Percentiles rank a stretch among this genome's conserved stretches.
These are phyloP conservation scores for Ivindomyrus marchei DNA, from an alignment of 2,113 vertebrate genomes.

Conservation along the genomic window DNA sequence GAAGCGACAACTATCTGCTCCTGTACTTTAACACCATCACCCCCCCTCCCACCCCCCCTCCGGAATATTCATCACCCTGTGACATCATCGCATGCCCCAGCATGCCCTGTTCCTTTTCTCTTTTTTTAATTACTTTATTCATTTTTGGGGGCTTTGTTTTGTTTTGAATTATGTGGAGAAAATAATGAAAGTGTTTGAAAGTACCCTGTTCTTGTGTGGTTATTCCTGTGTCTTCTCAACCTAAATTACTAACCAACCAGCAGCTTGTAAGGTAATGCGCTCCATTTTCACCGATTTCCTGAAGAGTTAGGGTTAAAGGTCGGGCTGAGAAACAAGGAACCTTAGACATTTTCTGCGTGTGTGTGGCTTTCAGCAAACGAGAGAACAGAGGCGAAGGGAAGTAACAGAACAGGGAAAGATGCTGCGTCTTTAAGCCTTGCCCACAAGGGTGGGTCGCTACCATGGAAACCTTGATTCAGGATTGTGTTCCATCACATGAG, in stretches of 20 bases:
- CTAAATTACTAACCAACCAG: not conserved
- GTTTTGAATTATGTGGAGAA: conserved; percentile 46
- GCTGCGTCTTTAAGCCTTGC: conserved; percentile 20
- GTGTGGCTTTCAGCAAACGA: not conserved
- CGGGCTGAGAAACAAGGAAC: not conserved
- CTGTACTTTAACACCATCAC: conserved; percentile 23
- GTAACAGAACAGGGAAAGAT: not conserved
- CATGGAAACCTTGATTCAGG: conserved; percentile 23
- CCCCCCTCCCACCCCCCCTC: not conserved
- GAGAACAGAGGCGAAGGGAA: not conserved
- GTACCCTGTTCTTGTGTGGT: conserved; percentile 35
- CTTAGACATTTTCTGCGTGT: not conserved
- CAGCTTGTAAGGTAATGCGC: not conserved
- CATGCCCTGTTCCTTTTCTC: conserved; percentile 41
- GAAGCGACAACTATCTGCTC: conserved; percentile 18
- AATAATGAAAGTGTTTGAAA: conserved; percentile 52
- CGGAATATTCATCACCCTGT: conserved; percentile 31
- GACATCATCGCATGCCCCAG: conserved; percentile 42
- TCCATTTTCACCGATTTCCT: not conserved
- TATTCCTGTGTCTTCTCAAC: conserved; percentile 24
- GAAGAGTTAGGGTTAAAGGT: not conserved
- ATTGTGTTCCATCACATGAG: conserved; percentile 18
- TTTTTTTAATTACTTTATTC: conserved; percentile 33
- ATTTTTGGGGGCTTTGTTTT: conserved; percentile 33
- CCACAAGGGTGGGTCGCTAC: conserved; percentile 14